phyloP scores from a whole-genome alignment of 2,797 vertebrate genomes.

The Cacajao melanocephalus region DNA sequence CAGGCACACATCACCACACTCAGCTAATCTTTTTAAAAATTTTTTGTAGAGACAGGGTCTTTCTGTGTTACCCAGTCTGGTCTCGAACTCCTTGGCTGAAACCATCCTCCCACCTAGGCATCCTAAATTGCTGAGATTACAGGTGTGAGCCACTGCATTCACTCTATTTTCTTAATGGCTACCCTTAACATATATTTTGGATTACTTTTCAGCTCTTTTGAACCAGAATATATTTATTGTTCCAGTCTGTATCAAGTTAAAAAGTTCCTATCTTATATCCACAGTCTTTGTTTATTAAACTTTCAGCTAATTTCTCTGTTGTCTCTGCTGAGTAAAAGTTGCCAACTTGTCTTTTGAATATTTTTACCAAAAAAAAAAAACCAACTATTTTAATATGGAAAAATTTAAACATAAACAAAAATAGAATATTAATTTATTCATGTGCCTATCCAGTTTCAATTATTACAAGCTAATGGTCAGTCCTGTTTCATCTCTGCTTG shows the following conservation, averaged over 20 bases:
- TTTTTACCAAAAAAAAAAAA: not conserved
- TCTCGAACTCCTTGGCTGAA: not conserved
- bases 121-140: not conserved
- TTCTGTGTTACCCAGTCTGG: not conserved
- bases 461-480: not conserved
- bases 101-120: not conserved
- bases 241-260: not conserved
- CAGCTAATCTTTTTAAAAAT: not conserved
- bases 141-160: not conserved
- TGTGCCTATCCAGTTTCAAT: not conserved
- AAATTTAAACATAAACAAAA: conserved; percentile 19
- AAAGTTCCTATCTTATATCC: not conserved
- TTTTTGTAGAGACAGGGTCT: not conserved
- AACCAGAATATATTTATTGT: not conserved
- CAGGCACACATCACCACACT: not conserved
- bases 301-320: conserved; percentile 13
- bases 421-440: not conserved
- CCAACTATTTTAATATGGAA: not conserved
- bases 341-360: not conserved
- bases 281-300: conserved; percentile 12
- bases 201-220: conserved; percentile 28
- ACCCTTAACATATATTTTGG: conserved; percentile 3
- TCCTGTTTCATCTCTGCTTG: not conserved
- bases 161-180: conserved; percentile 24
- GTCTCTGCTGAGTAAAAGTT: conserved; percentile 11